Percentiles rank a stretch among this genome's conserved stretches.
phyloP scores from a whole-genome alignment of 2,113 vertebrate species.

The Callospermophilus lateralis region DNA sequence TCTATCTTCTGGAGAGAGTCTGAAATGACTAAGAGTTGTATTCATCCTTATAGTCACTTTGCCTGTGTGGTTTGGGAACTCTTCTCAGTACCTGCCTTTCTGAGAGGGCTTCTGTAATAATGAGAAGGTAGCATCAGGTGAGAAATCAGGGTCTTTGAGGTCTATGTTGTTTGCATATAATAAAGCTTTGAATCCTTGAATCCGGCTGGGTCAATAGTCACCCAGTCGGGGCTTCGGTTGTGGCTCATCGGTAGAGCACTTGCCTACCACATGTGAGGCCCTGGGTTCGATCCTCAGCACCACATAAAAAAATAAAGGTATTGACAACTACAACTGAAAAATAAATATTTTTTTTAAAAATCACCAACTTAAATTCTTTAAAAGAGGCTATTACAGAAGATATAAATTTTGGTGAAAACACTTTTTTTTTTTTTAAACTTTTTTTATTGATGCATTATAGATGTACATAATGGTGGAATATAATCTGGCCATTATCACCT shows the following conservation, averaged over 20 bases:
- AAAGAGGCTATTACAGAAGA: conserved; percentile 11
- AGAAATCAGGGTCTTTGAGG: conserved; percentile 11
- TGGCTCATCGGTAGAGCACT: too few species aligned
- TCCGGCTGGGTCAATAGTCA: not conserved
- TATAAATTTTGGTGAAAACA: not conserved
- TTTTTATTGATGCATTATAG: too few species aligned
- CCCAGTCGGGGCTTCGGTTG: too few species aligned
- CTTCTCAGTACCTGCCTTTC: not conserved
- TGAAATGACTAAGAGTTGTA: not conserved
- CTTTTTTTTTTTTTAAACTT: not conserved
- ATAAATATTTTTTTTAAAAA: too few species aligned
- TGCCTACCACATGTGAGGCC: too few species aligned
- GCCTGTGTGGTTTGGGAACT: not conserved
- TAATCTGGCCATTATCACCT: not conserved
- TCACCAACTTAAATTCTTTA: not conserved
- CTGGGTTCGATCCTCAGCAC: too few species aligned
- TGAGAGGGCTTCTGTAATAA: not conserved
- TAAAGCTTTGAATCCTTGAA: conserved; percentile 3
- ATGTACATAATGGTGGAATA: too few species aligned
- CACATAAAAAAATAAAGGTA: too few species aligned
- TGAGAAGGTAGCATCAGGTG: not conserved
- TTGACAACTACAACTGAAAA: too few species aligned
- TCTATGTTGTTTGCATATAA: conserved; percentile 28
- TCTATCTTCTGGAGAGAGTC: not conserved
- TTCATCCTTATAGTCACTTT: not conserved